phyloP scores from a whole-genome alignment of 1,140 invertebrate species.

The Pissodes strobi region DNA sequence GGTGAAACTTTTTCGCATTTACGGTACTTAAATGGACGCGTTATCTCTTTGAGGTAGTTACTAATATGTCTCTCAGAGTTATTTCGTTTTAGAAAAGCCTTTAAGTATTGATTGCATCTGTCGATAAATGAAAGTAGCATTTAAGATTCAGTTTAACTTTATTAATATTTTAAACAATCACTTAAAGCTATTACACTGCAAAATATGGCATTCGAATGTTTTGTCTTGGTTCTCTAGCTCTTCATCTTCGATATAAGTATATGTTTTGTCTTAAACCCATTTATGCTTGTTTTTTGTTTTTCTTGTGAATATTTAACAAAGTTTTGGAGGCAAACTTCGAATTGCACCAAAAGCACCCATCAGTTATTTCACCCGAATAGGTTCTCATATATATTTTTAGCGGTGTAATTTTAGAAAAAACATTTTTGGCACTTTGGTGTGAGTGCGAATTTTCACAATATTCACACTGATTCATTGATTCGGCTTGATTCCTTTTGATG shows the following conservation, averaged over 20 bases:
- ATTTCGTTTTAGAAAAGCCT: conserved; percentile 67
- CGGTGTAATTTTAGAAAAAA: conserved; percentile 72
- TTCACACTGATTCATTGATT: conserved; percentile 49
- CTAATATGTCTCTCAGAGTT: conserved; percentile 57
- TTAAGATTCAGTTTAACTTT: no score
- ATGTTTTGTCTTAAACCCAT: no score
- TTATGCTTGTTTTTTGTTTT: no score
- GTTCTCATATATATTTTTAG: conserved; percentile 74
- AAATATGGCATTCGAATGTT: no score
- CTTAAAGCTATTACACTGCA: no score
- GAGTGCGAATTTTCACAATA: conserved; percentile 54
- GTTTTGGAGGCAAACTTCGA: conserved; percentile 76
- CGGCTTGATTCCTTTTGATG: conserved; percentile 60
- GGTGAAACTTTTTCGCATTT: conserved; percentile 54
- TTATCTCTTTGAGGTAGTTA: conserved; percentile 70
- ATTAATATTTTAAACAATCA: no score
- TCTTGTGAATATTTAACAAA: no score
- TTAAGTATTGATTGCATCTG: conserved; percentile 70
- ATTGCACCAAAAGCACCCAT: conserved; percentile 73
- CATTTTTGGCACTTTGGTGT: no score
- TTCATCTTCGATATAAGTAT: no score
- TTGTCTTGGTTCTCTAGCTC: no score
- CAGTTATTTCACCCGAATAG: conserved; percentile 76
- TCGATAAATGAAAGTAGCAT: no score
- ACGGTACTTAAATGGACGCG: conserved; percentile 66